Percentiles rank a stretch among this genome's conserved stretches.
Conservation (phyloP, 2,797 vertebrate species). For the Cetoscarus ocellatus region DNA sequence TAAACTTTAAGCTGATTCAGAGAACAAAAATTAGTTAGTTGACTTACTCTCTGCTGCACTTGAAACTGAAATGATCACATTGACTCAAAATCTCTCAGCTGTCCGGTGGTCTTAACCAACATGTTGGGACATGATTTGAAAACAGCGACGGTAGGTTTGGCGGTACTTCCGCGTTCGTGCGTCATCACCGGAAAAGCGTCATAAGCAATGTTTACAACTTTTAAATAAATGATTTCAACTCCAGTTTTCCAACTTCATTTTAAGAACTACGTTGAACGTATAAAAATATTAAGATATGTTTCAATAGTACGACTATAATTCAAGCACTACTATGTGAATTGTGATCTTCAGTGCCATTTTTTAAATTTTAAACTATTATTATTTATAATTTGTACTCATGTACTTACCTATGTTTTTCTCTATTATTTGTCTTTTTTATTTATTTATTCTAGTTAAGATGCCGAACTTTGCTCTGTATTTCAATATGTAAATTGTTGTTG, state of each 20-base stretch:
- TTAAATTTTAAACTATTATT: too few relatives aligned
- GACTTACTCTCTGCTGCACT: neutral
- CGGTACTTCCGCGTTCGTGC: constrained; percentile 60
- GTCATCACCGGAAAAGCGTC: constrained; percentile 26
- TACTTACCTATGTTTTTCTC: too few relatives aligned
- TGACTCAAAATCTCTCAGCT: neutral
- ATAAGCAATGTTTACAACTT: neutral
- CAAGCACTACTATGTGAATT: too few relatives aligned
- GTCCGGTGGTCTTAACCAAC: neutral
- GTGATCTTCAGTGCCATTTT: too few relatives aligned
- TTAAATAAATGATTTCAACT: neutral
- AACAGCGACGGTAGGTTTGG: constrained; percentile 15
- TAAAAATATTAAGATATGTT: too few relatives aligned
- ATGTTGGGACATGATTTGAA: constrained; percentile 50
- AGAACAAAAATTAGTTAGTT: neutral
- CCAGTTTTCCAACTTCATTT: neutral
- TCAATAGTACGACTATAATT: too few relatives aligned
- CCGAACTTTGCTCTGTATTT: too few relatives aligned
- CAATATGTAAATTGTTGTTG: too few relatives aligned
- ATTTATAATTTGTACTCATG: too few relatives aligned
- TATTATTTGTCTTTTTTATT: too few relatives aligned
- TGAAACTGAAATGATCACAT: neutral
- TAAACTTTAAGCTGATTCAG: neutral
- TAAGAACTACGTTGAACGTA: too few relatives aligned
- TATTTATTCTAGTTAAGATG: too few relatives aligned